A percentile compares a stretch with the other conserved stretches of the same genome.
These are phyloP conservation scores for Nothocercus nigrocapillus DNA, from an alignment of 2,113 vertebrate genomes.

Conservation along the genomic window DNA sequence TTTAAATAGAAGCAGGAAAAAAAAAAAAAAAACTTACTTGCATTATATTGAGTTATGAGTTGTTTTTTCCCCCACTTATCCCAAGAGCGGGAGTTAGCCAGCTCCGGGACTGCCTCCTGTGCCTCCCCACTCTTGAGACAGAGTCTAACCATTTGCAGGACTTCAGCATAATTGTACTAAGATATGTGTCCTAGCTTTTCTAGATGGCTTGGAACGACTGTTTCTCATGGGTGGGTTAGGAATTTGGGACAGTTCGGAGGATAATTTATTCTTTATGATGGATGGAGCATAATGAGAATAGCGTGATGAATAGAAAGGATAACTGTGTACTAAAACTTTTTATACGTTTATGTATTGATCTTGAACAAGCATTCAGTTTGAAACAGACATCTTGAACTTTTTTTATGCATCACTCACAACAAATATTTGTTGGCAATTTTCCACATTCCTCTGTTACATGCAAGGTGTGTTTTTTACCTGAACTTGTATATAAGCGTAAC, in stretches of 20 bases:
- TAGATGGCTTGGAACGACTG: not conserved
- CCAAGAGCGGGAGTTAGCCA: not conserved
- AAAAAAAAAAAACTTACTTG: not conserved
- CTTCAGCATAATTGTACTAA: not conserved
- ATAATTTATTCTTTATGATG: not conserved
- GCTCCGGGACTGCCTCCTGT: not conserved
- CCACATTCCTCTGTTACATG: not conserved
- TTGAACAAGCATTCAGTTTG: not conserved
- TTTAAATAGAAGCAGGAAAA: not conserved
- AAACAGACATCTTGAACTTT: not conserved
- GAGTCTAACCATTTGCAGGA: not conserved
- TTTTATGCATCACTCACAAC: not conserved
- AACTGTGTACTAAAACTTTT: not conserved
- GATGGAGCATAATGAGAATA: not conserved
- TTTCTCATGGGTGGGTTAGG: not conserved
- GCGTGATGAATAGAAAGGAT: not conserved
- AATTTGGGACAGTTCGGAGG: not conserved
- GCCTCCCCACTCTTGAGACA: not conserved
- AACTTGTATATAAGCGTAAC: not conserved
- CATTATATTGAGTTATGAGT: not conserved
- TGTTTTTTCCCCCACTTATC: not conserved
- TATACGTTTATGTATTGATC: too few species aligned
- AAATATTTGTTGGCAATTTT: not conserved
- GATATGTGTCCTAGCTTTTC: not conserved
- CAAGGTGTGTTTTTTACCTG: not conserved